Evolutionary conservation across 2,888 invertebrate species (phyloP), one percentile per base, ranked within the genome.

Genomic region (Drosophila niveifrons): DNA sequence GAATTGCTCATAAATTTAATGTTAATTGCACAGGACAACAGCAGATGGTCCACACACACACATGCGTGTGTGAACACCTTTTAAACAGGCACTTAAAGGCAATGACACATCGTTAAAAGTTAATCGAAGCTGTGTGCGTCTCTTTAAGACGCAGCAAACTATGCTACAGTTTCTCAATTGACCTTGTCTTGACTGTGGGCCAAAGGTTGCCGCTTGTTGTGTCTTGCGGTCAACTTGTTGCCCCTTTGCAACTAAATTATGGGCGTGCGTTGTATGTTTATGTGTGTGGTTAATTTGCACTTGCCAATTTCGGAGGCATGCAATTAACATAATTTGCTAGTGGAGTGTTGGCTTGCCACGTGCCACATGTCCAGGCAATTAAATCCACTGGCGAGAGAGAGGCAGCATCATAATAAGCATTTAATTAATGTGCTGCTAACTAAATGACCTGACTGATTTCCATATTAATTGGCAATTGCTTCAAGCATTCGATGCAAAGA

Each of bases 391-490:
- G 36, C 31, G 31, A 9, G n/a, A 6, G n/a, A 11, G 36, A 4
- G 11, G 36, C n/a, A n/a, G 48, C 36, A 36, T 55, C 68, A 69
- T 85, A 89, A 87, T 66, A 57, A 69, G 66, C 80, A 82, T 75
- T 75, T 82, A 75, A 79, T 79, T 75, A 75, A 44, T 64, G 58
- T 44, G 39, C 23, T 8, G 48, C 50, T 57, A 73, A 67, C 53
- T 67, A 61, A 70, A 71, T 78, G 74, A 72, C 48, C 53, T 47
- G 9, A 52, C 69, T 72, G 72, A 79, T 89, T 85, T 77, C 78
- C 90, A 89, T 89, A 88, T 89, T 85, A 89, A 85, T 89, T 88
- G 75, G 72, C 70, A 75, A 75, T 71, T 78, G 72, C 72, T 52
- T 48, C 36, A 39, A 47, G 51, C 43, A 47, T 44, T 50, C 29